Evolutionary conservation across 2,888 invertebrate genomes (phyloP).

Genomic region (Spodoptera picta): DNA sequence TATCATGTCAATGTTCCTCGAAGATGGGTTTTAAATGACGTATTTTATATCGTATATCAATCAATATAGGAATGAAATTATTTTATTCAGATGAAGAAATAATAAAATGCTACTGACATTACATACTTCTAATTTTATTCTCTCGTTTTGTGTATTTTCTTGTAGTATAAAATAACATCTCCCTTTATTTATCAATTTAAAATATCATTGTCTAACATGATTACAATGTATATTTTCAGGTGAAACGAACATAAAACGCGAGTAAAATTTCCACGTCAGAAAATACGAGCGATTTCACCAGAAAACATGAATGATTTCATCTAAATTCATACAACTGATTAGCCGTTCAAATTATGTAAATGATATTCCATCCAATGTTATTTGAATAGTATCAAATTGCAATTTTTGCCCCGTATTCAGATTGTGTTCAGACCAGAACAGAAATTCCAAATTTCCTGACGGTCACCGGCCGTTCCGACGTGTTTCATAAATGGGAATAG

Average conservation of each 20-base stretch:
- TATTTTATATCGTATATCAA: too few relatives aligned
- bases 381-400: slow-evolving; percentile 36
- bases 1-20: too few relatives aligned
- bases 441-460: slow-evolving; percentile 36
- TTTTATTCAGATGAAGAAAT: too few relatives aligned
- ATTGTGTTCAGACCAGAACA: slow-evolving; percentile 20
- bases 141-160: too few relatives aligned
- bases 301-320: slow-evolving; percentile 3
- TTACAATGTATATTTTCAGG: not conserved
- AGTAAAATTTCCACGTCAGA: slow-evolving; percentile 16
- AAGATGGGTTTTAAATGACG: too few relatives aligned
- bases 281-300: slow-evolving; percentile 4
- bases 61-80: too few relatives aligned
- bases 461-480: slow-evolving; percentile 18
- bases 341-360: slow-evolving; percentile 26
- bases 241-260: not conserved
- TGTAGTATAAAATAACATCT: too few relatives aligned
- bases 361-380: slow-evolving; percentile 22
- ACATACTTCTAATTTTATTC: too few relatives aligned
- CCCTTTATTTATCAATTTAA: too few relatives aligned
- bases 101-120: too few relatives aligned
- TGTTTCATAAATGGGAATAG: slow-evolving; percentile 47
- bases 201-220: not conserved
- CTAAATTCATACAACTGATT: slow-evolving; percentile 26
- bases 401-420: slow-evolving; percentile 40